Conservation (phyloP, 2,888 invertebrate genomes). For the Seira musarum region DNA sequence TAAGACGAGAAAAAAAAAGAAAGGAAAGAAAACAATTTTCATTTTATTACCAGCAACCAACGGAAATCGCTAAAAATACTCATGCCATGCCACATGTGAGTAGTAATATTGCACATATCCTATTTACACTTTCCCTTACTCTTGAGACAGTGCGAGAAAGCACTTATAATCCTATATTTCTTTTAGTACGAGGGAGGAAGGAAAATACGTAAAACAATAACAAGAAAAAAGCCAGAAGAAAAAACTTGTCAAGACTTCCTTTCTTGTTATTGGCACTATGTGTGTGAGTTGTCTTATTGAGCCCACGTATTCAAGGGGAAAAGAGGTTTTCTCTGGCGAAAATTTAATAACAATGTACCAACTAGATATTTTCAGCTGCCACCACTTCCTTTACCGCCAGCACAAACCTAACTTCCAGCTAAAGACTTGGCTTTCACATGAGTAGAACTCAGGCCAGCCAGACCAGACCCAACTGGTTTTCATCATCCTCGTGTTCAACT, state of each 20-base stretch:
- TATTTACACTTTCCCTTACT: constrained; percentile 27
- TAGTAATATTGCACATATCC: constrained; percentile 18
- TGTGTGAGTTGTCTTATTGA: constrained; percentile 15
- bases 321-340: constrained; percentile 30
- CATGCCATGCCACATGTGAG: constrained; percentile 32
- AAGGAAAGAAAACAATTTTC: constrained; percentile 51
- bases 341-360: constrained; percentile 53
- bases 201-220: constrained; percentile 29
- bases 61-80: constrained; percentile 53
- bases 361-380: constrained; percentile 42
- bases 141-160: no score
- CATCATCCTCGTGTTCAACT: background rate
- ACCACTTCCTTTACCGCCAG: constrained; percentile 10
- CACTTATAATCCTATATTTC: no score
- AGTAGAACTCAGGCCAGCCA: background rate
- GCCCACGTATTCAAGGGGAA: constrained; percentile 7
- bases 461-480: constrained; percentile 19
- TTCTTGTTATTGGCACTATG: constrained; percentile 41
- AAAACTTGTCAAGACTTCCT: constrained; percentile 33
- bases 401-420: constrained; percentile 2
- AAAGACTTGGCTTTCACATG: background rate
- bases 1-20: constrained; percentile 25
- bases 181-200: no score
- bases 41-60: constrained; percentile 42
- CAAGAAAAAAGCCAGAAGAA: constrained; percentile 18